Conservation (phyloP, 2,113 vertebrate species). For the Varanus komodoensis region DNA sequence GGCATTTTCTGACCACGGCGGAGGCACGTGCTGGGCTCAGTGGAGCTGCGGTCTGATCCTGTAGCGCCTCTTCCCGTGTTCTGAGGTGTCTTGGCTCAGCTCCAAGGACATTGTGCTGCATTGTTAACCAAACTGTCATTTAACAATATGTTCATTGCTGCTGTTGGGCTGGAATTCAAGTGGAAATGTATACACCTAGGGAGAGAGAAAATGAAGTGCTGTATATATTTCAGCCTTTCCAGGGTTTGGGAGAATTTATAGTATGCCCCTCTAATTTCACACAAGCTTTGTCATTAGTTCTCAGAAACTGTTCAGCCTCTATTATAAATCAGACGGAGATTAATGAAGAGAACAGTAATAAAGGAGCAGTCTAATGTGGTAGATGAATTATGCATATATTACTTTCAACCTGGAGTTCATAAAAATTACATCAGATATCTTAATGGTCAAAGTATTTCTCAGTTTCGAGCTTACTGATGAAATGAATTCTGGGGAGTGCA, state of each 20-base stretch:
- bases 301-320: neutral
- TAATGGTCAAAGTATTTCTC: slow-evolving; percentile 4
- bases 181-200: neutral
- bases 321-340: slow-evolving; percentile 4
- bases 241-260: neutral
- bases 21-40: neutral
- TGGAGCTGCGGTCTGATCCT: neutral
- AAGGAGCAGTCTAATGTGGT: neutral
- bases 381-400: slow-evolving; percentile 26
- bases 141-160: neutral
- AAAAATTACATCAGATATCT: slow-evolving; percentile 30
- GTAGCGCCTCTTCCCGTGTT: neutral
- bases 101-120: neutral
- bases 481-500: neutral
- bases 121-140: neutral
- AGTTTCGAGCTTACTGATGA: neutral
- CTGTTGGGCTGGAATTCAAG: no score
- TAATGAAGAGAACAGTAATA: neutral
- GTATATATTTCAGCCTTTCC: neutral
- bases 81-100: neutral
- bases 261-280: neutral
- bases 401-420: neutral
- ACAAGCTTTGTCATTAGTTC: accelerated
- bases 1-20: neutral
- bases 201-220: neutral